phyloP scores from a whole-genome alignment of 2,888 invertebrate species.

The Trichopoda pennipes region DNA sequence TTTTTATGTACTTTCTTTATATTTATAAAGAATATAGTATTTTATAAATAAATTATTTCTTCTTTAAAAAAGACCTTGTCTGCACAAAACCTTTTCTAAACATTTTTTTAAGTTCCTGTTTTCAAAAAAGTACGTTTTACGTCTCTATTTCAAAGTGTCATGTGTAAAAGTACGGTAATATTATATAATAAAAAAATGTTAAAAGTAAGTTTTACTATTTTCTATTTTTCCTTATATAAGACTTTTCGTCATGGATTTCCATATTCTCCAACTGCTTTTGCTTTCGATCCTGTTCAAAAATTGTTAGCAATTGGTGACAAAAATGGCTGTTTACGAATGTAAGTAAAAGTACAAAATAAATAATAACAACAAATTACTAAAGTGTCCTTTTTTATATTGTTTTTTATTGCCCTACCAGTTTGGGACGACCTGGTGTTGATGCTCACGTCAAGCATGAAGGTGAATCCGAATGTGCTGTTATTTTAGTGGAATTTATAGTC shows the following conservation, averaged over 20 bases:
- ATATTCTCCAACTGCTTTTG: constrained; percentile 97
- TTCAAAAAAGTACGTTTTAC: constrained; percentile 2
- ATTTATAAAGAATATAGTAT: too few species aligned
- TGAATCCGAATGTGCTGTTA: constrained; percentile 83
- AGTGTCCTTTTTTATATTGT: not conserved
- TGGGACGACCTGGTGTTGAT: constrained; percentile 98
- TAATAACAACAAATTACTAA: not conserved
- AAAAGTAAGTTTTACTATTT: constrained; percentile 6
- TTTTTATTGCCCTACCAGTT: constrained; percentile 82
- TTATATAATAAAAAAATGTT: too few species aligned
- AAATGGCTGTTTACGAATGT: constrained; percentile 96
- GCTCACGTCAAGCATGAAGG: constrained; percentile 94
- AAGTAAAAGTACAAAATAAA: constrained; percentile 81
- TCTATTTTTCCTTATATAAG: constrained; percentile 83
- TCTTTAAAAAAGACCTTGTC: too few species aligned
- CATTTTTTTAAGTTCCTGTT: not conserved
- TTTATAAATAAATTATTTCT: too few species aligned
- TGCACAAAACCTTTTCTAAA: too few species aligned
- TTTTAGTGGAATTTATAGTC: constrained; percentile 95
- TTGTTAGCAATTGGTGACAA: constrained; percentile 98
- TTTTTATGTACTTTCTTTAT: too few species aligned
- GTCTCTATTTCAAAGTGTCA: too few species aligned
- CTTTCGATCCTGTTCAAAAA: constrained; percentile 98
- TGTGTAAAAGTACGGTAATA: too few species aligned
- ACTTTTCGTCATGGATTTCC: constrained; percentile 99